Base-by-base conservation (phyloP, 2,797 vertebrate genomes). In the Thalassophryne amazonica region DNA sequence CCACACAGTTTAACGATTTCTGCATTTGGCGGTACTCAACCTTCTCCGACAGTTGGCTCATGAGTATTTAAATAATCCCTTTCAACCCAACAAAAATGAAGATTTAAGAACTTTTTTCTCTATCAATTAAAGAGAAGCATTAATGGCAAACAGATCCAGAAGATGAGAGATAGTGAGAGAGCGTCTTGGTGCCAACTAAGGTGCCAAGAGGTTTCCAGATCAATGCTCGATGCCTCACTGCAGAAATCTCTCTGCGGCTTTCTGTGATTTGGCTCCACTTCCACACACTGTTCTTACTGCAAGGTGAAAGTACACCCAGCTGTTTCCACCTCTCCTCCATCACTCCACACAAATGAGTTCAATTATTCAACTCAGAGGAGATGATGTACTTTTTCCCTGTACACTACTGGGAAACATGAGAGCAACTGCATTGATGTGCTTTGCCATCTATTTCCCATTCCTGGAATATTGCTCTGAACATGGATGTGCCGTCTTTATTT, bases 141-240 rank as follows among this genome's bases (percentile, higher is more conserved):
- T 19, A 34, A 17, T 32, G 6, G 17, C 4, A 24, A 24, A 27
- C 6, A 11, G 22, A 36, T 11, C 11, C 31, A 27, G 13, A n/a
- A 46, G 29, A 14, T 5, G 9, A 18, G 11, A 30, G 19, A 27
- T 0, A 1, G 10, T 3, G 30, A 29, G 3, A 14, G 24, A 13
- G 21, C 49, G 16, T 48, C 21, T 39, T 16, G 55, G 52, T 4
- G 18, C 23, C 20, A 41, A 42, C 23, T 39, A 12, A 60, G 48
- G 57, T 17, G 24, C 45, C 21, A 27, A 52, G 50, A 41, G 27
- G 21, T 39, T 40, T 60, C 37, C 18, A 34, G 59, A 64, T 70
- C 55, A 18, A 53, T 48, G 50, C 29, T 21, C 11, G 13, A 39
- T 53, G 22, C 32, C 29, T 31, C 32, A 25, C 10, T 38, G 36